phyloP scores from a whole-genome alignment of 2,113 vertebrate species.

The Thamnophis sirtalis region DNA sequence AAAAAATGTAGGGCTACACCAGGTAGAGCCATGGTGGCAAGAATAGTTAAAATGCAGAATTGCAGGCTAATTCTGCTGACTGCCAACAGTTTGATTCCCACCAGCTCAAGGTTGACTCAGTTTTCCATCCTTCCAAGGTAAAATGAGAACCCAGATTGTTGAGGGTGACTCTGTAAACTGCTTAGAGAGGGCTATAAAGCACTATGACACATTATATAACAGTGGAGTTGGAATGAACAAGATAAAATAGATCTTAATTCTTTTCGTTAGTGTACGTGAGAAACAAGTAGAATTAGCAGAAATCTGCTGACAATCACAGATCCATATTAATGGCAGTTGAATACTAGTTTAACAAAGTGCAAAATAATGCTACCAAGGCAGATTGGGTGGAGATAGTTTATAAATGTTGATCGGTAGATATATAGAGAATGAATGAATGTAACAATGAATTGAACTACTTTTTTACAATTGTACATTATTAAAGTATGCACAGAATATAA shows the following conservation, averaged over 20 bases:
- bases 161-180: background rate
- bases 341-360: slow-evolving; percentile 37
- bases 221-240: background rate
- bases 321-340: slow-evolving; percentile 8
- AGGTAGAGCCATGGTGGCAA: background rate
- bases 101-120: background rate
- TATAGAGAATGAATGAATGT: background rate
- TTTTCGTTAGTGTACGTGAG: background rate
- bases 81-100: background rate
- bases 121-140: background rate
- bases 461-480: slow-evolving; percentile 31
- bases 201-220: no score
- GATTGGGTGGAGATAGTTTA: background rate
- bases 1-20: background rate
- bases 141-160: background rate
- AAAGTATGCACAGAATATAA: slow-evolving; percentile 43
- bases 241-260: slow-evolving; percentile 13
- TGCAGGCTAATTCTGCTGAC: background rate
- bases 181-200: background rate
- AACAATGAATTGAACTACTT: slow-evolving; percentile 43
- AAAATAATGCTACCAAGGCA: slow-evolving; percentile 11
- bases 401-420: background rate
- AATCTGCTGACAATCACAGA: background rate
- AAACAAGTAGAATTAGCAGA: slow-evolving; percentile 4
- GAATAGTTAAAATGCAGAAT: background rate